Percentiles rank a stretch among this genome's conserved stretches.
Evolutionary conservation across 2,888 invertebrate genomes (phyloP).

Genomic region (Steromphala cineraria): DNA sequence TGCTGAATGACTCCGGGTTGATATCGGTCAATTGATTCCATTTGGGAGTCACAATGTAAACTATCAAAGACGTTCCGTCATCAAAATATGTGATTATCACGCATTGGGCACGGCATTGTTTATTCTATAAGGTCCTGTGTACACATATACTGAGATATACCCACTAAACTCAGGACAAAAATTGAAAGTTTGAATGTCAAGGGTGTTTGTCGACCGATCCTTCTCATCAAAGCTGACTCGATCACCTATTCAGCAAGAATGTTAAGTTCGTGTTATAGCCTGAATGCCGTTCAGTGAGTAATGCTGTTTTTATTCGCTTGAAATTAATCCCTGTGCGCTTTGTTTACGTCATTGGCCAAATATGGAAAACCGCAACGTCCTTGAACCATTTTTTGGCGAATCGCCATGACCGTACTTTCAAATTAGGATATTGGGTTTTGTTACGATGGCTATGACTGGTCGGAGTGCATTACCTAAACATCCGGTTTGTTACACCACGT

Average conservation of each 20-base stretch:
- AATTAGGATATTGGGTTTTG: not conserved
- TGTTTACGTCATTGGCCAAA: slow-evolving; percentile 9
- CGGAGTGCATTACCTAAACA: not conserved
- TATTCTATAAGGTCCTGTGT: too few relatives aligned
- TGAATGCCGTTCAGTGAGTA: not conserved
- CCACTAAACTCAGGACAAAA: not conserved
- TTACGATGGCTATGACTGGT: not conserved
- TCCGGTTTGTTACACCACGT: not conserved
- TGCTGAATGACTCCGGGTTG: too few relatives aligned
- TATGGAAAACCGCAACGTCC: slow-evolving; percentile 4
- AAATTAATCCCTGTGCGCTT: not conserved
- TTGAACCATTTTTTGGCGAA: slow-evolving; percentile 15
- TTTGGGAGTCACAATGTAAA: too few relatives aligned
- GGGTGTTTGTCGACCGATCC: not conserved
- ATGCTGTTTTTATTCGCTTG: not conserved
- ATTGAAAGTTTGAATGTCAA: not conserved
- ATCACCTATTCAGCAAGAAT: not conserved
- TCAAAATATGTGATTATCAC: too few relatives aligned
- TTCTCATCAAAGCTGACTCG: not conserved
- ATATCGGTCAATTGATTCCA: too few relatives aligned
- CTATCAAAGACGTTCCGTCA: too few relatives aligned
- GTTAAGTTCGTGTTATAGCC: not conserved
- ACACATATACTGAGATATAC: too few relatives aligned
- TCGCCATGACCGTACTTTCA: not conserved
- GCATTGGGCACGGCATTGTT: too few relatives aligned